Percentiles rank a stretch among this genome's conserved stretches.
phyloP scores from a whole-genome alignment of 2,888 invertebrate genomes.

The Metopia argyrocephala region DNA sequence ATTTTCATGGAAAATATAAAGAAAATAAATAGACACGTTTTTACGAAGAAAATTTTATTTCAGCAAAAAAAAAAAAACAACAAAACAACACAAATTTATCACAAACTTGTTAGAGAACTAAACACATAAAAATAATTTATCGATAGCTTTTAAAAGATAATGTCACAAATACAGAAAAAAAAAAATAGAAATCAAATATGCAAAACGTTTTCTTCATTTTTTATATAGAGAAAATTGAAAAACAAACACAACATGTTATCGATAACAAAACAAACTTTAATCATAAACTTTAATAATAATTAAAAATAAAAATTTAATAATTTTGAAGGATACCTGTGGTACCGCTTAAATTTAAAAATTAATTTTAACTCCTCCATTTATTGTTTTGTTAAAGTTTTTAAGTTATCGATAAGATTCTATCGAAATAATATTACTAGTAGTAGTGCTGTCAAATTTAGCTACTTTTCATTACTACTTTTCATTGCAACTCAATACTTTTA shows the following conservation, averaged over 20 bases:
- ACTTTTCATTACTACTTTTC: no score
- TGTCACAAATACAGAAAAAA: neutral
- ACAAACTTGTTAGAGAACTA: neutral
- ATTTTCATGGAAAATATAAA: conserved; percentile 13
- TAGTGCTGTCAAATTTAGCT: no score
- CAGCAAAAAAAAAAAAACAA: neutral
- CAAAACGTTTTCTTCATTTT: neutral
- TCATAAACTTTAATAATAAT: no score
- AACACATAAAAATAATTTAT: neutral
- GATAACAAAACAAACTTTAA: no score
- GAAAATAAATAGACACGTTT: conserved; percentile 33
- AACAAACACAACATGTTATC: neutral
- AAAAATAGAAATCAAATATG: neutral
- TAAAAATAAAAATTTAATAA: no score
- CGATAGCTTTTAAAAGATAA: conserved; percentile 5
- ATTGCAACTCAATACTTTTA: no score
- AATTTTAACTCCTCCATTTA: no score
- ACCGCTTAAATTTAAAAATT: no score
- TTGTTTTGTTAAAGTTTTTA: no score
- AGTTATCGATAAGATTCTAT: neutral
- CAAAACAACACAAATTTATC: neutral
- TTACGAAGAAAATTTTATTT: neutral
- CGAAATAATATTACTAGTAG: no score
- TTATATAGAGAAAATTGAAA: neutral
- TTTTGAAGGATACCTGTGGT: no score